A percentile compares a stretch with the other conserved stretches of the same genome.
These are phyloP conservation scores for Arenaria interpres DNA, from an alignment of 2,113 vertebrate genomes.

Conservation along the genomic window DNA sequence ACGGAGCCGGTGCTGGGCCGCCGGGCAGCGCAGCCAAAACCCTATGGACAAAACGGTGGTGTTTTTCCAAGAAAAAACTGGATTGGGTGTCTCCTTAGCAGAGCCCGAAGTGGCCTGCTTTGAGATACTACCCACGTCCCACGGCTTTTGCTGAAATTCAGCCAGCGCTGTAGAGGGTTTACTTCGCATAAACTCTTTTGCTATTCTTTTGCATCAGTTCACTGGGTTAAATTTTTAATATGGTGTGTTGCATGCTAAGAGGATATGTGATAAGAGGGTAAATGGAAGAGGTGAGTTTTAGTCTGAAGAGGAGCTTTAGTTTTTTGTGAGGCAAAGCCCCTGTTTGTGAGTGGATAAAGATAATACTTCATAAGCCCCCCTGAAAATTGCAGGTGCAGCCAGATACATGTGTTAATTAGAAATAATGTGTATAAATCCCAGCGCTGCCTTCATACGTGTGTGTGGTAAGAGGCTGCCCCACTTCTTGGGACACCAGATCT, in stretches of 20 bases:
- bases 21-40: not conserved
- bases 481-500: not conserved
- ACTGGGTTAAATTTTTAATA: not conserved
- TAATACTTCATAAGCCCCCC: not conserved
- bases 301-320: not conserved
- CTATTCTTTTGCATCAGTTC: not conserved
- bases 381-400: not conserved
- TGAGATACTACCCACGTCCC: not conserved
- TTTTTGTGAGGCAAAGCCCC: not conserved
- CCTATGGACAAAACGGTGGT: accelerated
- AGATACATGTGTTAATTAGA: not conserved
- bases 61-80: not conserved
- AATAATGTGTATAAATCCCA: not conserved
- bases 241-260: not conserved
- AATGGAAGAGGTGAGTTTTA: not conserved
- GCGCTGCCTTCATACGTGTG: not conserved
- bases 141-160: accelerated
- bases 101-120: not conserved
- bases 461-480: not conserved
- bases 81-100: no score
- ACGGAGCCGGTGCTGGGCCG: no score
- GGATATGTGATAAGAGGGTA: not conserved
- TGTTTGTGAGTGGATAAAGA: not conserved
- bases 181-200: not conserved
- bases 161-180: not conserved